These are phyloP conservation scores for Lysandra bellargus DNA, from an alignment of 2,888 invertebrate genomes.

Conservation along the genomic window DNA sequence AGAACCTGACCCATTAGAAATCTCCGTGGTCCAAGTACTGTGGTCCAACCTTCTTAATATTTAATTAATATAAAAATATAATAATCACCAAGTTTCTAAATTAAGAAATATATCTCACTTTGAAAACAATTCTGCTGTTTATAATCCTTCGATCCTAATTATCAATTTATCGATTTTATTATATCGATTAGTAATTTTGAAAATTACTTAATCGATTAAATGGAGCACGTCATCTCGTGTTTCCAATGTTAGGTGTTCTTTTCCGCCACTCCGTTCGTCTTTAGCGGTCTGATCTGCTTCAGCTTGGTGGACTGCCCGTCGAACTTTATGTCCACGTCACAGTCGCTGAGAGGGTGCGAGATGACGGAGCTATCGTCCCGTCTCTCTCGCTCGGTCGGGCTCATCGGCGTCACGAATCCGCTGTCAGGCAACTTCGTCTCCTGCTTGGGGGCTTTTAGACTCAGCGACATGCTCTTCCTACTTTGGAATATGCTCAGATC, in stretches of 20 bases:
- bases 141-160: too few relatives aligned
- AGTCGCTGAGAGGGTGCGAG: conserved; percentile 88
- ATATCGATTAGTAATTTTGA: not conserved
- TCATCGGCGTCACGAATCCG: conserved; percentile 83
- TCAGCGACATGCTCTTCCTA: conserved; percentile 64
- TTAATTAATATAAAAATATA: not conserved
- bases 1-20: not conserved
- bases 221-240: not conserved
- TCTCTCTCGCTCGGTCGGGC: conserved; percentile 70
- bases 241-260: conserved; percentile 12
- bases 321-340: conserved; percentile 89
- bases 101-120: not conserved
- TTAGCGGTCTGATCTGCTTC: conserved; percentile 84
- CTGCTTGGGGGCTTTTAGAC: conserved; percentile 53
- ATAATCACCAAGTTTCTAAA: not conserved
- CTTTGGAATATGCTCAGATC: conserved; percentile 62
- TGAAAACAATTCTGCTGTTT: not conserved
- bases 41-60: not conserved
- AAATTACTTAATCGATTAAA: not conserved
- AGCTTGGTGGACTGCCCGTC: conserved; percentile 88
- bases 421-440: conserved; percentile 70
- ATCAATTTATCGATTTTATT: too few relatives aligned
- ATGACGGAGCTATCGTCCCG: conserved; percentile 65
- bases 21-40: not conserved
- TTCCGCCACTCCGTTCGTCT: conserved; percentile 31